Percentiles rank a stretch among this genome's conserved stretches.
Conservation (phyloP, 2,888 invertebrate species). For the Eupelmus urozonus region DNA sequence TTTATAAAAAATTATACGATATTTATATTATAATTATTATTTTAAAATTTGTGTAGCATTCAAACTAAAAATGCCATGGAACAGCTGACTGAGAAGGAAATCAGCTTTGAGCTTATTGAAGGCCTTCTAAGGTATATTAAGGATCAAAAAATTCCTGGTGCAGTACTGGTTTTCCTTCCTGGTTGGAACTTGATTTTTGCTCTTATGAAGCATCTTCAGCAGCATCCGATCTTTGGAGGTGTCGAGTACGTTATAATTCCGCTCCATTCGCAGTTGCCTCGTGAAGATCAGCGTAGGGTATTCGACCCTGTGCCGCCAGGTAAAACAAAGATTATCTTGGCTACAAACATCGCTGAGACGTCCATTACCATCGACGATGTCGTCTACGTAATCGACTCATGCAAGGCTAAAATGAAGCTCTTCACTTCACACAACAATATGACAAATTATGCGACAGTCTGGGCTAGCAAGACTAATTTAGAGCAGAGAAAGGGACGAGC, state of each 20-base stretch:
- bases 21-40: too few species aligned
- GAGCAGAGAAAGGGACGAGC: conserved; percentile 97
- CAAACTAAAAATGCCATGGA: conserved; percentile 85
- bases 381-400: conserved; percentile 97
- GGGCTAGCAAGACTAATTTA: conserved; percentile 96
- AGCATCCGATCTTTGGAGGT: conserved; percentile 84
- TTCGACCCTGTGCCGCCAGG: conserved; percentile 91
- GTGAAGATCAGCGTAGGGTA: conserved; percentile 95
- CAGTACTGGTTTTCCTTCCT: conserved; percentile 94
- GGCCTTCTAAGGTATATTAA: conserved; percentile 84
- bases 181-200: conserved; percentile 99
- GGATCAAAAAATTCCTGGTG: conserved; percentile 84
- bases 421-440: conserved; percentile 99
- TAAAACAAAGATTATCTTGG: conserved; percentile 95
- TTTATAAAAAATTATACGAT: neutral
- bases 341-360: conserved; percentile 99
- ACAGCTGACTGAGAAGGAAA: conserved; percentile 91
- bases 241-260: conserved; percentile 89
- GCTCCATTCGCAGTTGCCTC: conserved; percentile 97
- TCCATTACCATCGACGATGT: conserved; percentile 99
- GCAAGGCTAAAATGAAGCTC: conserved; percentile 98
- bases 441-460: conserved; percentile 98
- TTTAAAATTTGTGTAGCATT: conserved; percentile 72
- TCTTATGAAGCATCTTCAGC: conserved; percentile 90
- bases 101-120: conserved; percentile 95